phyloP scores from a whole-genome alignment of 37 sponge, comb jelly and placozoan species.

The Beroe forskalii region DNA sequence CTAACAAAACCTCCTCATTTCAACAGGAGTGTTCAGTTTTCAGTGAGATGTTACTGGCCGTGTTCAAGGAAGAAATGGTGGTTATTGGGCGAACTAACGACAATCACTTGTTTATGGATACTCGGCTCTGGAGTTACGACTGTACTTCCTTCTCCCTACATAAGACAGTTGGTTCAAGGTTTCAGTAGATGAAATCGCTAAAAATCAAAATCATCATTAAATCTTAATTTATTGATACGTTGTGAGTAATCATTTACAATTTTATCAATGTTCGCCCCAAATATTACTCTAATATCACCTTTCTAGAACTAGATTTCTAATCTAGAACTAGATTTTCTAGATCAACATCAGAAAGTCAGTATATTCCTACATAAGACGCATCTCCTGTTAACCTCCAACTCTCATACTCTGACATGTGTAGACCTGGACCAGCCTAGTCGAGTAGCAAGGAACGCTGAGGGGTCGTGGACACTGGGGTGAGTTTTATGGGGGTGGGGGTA shows the following conservation, averaged over 20 bases:
- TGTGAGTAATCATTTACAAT: too few species aligned
- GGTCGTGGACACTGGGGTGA: conserved; percentile 63
- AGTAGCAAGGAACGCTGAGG: conserved; percentile 44
- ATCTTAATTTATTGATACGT: too few species aligned
- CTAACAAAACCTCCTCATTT: not conserved
- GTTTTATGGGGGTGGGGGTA: conserved; percentile 22
- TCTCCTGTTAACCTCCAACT: conserved; percentile 13
- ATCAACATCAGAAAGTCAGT: too few species aligned
- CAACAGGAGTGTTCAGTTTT: conserved; percentile 11
- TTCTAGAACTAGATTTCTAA: too few species aligned
- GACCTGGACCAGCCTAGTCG: conserved; percentile 21
- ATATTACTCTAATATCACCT: too few species aligned
- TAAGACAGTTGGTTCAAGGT: not conserved
- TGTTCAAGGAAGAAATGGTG: conserved; percentile 35
- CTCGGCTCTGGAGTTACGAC: conserved; percentile 52
- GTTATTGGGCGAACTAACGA: conserved; percentile 16
- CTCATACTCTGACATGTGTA: conserved; percentile 51
- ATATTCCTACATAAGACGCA: conserved; percentile 3
- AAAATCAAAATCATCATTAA: too few species aligned
- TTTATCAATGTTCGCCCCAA: too few species aligned
- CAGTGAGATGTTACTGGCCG: conserved; percentile 34
- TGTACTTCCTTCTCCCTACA: conserved; percentile 62
- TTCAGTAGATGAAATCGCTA: too few species aligned
- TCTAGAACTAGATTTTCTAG: too few species aligned
- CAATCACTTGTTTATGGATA: conserved; percentile 58